Evolutionary conservation across 92 coral and sea anemone species (phyloP).

Genomic region (Diadumene lineata): DNA sequence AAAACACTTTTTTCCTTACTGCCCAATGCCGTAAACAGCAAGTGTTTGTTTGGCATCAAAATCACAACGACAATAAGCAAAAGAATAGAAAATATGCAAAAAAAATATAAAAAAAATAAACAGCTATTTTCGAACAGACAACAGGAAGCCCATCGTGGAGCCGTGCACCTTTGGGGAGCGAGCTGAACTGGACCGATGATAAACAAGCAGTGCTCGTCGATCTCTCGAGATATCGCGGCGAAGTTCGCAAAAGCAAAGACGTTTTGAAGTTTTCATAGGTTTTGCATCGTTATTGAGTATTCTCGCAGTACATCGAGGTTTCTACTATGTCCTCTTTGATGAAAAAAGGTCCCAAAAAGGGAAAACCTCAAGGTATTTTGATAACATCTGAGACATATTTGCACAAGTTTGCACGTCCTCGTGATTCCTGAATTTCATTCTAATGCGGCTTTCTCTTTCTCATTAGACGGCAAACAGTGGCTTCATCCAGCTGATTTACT

Average conservation of each 20-base stretch:
- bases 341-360: slow-evolving; percentile 60
- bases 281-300: neutral
- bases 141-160: neutral
- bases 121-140: too few species aligned
- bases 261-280: neutral
- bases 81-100: too few species aligned
- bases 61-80: too few species aligned
- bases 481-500: slow-evolving; percentile 84
- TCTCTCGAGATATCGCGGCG: slow-evolving; percentile 1
- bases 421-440: slow-evolving; percentile 3
- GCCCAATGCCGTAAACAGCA: too few species aligned
- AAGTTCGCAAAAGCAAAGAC: neutral
- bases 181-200: neutral
- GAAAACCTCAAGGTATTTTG: slow-evolving; percentile 60
- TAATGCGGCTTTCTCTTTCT: neutral
- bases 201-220: slow-evolving; percentile 1
- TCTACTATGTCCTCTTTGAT: slow-evolving; percentile 54
- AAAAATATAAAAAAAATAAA: too few species aligned
- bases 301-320: neutral
- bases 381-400: neutral
- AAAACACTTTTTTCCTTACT: too few species aligned
- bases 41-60: too few species aligned
- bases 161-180: neutral
- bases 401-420: slow-evolving; percentile 4
- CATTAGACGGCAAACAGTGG: slow-evolving; percentile 74